Evolutionary conservation across 2,888 invertebrate species (phyloP).

Genomic region (Corythucha ciliata): DNA sequence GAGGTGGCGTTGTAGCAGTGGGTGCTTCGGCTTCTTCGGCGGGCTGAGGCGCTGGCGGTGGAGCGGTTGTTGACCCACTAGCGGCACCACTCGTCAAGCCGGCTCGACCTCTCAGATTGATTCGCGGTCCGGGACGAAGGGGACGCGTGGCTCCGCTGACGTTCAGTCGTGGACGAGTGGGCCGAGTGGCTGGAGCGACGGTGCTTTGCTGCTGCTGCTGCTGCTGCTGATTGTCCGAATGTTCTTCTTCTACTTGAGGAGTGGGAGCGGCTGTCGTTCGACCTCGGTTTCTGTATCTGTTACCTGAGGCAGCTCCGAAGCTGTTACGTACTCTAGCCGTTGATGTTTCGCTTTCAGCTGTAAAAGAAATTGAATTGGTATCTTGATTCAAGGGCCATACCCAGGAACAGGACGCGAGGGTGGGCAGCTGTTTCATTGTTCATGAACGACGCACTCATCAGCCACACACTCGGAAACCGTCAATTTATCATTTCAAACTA

Average conservation of each 20-base stretch:
- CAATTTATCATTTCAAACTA: too few relatives aligned
- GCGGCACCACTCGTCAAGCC: too few relatives aligned
- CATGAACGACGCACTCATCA: too few relatives aligned
- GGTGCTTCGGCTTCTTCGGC: conserved; percentile 9
- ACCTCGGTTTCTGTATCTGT: conserved; percentile 29
- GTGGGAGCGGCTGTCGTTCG: conserved; percentile 32
- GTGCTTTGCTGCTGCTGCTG: neutral
- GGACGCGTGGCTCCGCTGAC: conserved; percentile 47
- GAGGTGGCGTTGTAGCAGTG: neutral
- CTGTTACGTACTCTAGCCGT: conserved; percentile 31
- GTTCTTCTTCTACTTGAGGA: conserved; percentile 32
- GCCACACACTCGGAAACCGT: too few relatives aligned
- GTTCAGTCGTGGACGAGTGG: conserved; percentile 39
- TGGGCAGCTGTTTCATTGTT: too few relatives aligned
- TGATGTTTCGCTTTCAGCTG: too few relatives aligned
- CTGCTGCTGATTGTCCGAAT: conserved; percentile 24
- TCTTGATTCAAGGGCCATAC: too few relatives aligned
- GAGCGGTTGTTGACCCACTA: conserved; percentile 11
- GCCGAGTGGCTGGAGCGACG: neutral
- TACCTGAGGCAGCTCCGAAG: conserved; percentile 26
- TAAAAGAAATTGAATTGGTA: too few relatives aligned
- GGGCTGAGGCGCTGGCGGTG: conserved; percentile 8
- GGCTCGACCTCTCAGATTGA: conserved; percentile 45
- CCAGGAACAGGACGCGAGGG: too few relatives aligned
- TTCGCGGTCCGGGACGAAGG: conserved; percentile 55